Base-by-base conservation (phyloP, 2,888 invertebrate genomes). In the Acrocyrtus sp. region DNA sequence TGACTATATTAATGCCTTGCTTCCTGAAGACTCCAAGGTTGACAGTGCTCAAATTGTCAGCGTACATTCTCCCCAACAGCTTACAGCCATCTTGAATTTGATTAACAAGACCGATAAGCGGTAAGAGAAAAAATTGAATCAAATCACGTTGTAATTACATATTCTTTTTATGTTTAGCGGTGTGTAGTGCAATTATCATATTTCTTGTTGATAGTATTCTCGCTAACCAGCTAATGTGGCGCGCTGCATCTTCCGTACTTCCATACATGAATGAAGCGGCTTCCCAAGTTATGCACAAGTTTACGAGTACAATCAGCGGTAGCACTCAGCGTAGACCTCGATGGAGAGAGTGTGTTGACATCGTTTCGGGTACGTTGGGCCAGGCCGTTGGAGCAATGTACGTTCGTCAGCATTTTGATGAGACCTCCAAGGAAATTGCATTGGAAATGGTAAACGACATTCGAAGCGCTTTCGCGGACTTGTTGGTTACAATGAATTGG, bases 221-320 rank as follows among this genome's bases (percentile, higher is more conserved):
- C 12, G 83, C 85, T 57, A 85, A 86, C 80, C 86, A 86, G 78
- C 78, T 86, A 78, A 80, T 85, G 76, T 86, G 86, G 86, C 82
- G 85, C 58, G 67, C 78, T 8, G 82, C 85, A 3, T 82, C 82
- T 65, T 72, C 82, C 10, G 78, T 84, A 70, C 78, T 83, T 6
- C 79, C 82, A 12, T 83, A 82, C 69, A 78, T 85, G 56, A 77
- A 61, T 41, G 66, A 74, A n/a, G 56, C 50, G 10, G 78, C 77
- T 48, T 72, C 81, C n/a, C 78, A 78, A 19, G 50, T 82, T n/a
- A 78, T 80, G n/a, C 81, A 80, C 45, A 70, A 82, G 19, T 83
- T 81, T 73, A 70, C 63, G 19, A 70, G 79, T 15, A 78, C 80
- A 1, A 73, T 82, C 19, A 82, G 77, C 8, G 83, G 83, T 10